Base-by-base conservation (phyloP, 2,888 invertebrate genomes). In the Rotaria magnacalcarata region DNA sequence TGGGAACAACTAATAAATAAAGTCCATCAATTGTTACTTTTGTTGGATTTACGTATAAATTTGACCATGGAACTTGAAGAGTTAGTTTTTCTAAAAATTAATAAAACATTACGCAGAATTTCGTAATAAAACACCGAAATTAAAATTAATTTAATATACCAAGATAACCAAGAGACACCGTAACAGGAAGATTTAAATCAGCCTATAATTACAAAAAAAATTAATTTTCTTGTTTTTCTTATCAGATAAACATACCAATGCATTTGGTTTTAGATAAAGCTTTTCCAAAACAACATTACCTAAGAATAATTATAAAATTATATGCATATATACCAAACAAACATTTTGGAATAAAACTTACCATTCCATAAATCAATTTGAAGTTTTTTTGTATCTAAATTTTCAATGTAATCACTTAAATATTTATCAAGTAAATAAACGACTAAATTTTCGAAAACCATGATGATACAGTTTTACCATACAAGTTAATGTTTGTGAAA, bases 1-100 rank as follows among this genome's bases (percentile, higher is more conserved):
- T 94, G n/a, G 98, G 97, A 86, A 95, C 94, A 67, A 95, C 94
- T 58, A 99, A 93, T 87, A 97, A 92, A 91, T 95, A 96, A 84
- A 99, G 92, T 87, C 96, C 94, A 90, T 98, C 96, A 87, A 99
- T 93, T 86, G 94, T 93, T 27, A 95, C 96, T 89, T 96, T 94
- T 85, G 97, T 96, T 27, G 97, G 95, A 75, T 96, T 94, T 85
- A 95, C 95, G 92, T 98, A 99, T 86, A 99, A 92, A 92, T 96
- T 96, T 91, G 96, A 96, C 96, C 98, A 99, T 88, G 99, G 99
- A 91, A 99, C 97, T 93, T 97, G 96, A 88, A 98, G 92, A 14
- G 95, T 94, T 87, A 98, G 92, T 92, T 95, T 96, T 75, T 91
- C 92, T 92, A 87, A 94, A 95, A 95, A 89, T 16, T 3, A 52